These are phyloP conservation scores for Alosa sapidissima DNA, from an alignment of 2,797 vertebrate genomes.

Conservation along the genomic window DNA sequence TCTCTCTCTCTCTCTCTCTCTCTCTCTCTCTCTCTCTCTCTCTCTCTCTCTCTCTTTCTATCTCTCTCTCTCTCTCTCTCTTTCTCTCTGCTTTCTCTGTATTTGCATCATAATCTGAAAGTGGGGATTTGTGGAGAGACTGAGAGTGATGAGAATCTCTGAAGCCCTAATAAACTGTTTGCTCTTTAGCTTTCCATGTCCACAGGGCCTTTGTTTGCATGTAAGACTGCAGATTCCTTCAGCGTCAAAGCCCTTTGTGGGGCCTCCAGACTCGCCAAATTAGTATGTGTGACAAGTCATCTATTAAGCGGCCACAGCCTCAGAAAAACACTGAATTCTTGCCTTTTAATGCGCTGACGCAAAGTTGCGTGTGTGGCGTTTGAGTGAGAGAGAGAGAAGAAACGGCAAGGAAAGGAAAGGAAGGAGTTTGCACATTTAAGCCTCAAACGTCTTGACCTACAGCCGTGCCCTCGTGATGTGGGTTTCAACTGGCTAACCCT, in stretches of 20 bases:
- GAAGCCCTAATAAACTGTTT: slow-evolving; percentile 30
- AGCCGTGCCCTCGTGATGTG: neutral
- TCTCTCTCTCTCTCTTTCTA: slow-evolving; percentile 38
- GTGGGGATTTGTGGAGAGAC: neutral
- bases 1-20: neutral
- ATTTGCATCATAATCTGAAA: slow-evolving; percentile 50
- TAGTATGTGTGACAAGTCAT: slow-evolving; percentile 5
- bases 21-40: slow-evolving; percentile 30
- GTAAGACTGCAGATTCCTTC: neutral
- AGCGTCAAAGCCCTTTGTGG: neutral
- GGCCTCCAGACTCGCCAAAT: neutral
- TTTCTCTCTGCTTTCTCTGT: slow-evolving; percentile 31
- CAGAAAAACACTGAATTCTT: neutral
- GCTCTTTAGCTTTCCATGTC: neutral
- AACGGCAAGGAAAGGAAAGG: neutral
- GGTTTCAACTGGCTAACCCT: slow-evolving; percentile 36
- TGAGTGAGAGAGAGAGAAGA: neutral
- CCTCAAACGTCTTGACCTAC: neutral
- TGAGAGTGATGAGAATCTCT: slow-evolving; percentile 39
- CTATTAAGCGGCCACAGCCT: slow-evolving; percentile 2
- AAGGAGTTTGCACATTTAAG: neutral
- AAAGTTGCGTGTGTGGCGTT: neutral
- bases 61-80: neutral
- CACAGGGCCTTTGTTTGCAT: neutral
- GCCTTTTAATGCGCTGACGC: neutral